phyloP scores from a whole-genome alignment of 1,140 invertebrate genomes.

The Drepana arcuata region DNA sequence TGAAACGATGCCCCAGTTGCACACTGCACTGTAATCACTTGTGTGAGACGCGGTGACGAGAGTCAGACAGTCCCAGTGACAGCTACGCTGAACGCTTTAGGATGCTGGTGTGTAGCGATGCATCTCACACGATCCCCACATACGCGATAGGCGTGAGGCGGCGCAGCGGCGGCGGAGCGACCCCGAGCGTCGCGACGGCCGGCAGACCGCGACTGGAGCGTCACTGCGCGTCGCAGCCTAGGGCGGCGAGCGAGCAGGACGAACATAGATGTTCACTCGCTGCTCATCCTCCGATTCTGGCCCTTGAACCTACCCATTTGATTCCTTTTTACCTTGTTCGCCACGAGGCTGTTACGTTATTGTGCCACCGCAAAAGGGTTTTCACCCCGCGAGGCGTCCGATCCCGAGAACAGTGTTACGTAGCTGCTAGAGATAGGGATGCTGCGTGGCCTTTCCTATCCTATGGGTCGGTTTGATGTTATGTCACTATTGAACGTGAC shows the following conservation, averaged over 20 bases:
- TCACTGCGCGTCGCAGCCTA: constrained; percentile 54
- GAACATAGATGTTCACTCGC: constrained; percentile 33
- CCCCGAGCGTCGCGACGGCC: constrained; percentile 64
- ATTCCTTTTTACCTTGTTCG: constrained; percentile 52
- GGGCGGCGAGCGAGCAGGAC: constrained; percentile 59
- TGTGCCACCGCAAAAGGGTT: constrained; percentile 47
- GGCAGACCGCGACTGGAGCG: constrained; percentile 66
- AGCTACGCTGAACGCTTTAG: constrained; percentile 21
- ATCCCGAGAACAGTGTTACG: constrained; percentile 39
- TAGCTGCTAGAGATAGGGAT: constrained; percentile 60
- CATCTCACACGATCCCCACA: constrained; percentile 46
- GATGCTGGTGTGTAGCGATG: constrained; percentile 36
- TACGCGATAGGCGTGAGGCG: constrained; percentile 26
- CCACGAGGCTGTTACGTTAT: constrained; percentile 38
- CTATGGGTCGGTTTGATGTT: constrained; percentile 43
- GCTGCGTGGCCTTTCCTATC: constrained; percentile 49
- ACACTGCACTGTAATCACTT: constrained; percentile 32
- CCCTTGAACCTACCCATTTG: constrained; percentile 56
- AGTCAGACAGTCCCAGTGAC: no score
- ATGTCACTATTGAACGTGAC: constrained; percentile 58
- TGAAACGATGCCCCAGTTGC: constrained; percentile 44
- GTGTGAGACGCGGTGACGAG: constrained; percentile 3
- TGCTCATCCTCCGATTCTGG: constrained; percentile 46
- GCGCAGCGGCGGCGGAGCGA: constrained; percentile 34
- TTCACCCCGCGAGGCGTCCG: constrained; percentile 52